Evolutionary conservation across 1,140 invertebrate genomes (phyloP), one percentile per base, ranked within the genome.

Genomic region (Penaeus japonicus): DNA sequence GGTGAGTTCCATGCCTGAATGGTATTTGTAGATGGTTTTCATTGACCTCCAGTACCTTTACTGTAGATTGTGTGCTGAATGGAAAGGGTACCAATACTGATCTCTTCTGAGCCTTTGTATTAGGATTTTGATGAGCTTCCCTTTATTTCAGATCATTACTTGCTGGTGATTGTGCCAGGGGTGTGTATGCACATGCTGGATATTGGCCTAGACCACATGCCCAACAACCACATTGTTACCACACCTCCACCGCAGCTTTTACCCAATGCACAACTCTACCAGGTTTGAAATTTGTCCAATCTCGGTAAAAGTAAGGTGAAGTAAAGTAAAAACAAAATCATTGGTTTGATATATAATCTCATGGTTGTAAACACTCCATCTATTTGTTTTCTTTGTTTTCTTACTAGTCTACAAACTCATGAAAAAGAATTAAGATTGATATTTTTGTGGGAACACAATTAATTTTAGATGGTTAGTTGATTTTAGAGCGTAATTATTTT

Each of bases 151-250:
- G 95, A 95, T 87, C 95, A 96, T 91, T 95, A 96, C 89, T 94
- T 97, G 92, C 92, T 96, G 17, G 96, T 97, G 0, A 95, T 95
- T 90, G 95, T 96, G 22, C 96, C 96, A 65, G 95, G 95, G 90
- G 93, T 96, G 5, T 97, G 96, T 92, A 95, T 95, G 0, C 96
- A 97, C 91, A 92, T 97, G 20, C 92, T 97, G 62, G 96, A 97
- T 92, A 95, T 97, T 87, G 96, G 96, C 24, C 92, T 95, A 5
- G 94, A 94, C 82, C 96, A 97, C 91, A 96, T 96, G 92, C 96
- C 96, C 0, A 95, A 94, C 87, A 96, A 96, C 91, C 96, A 97
- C 90, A 88, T 90, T 30, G 83, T 90, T 35, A 89, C 86, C 95
- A 97, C 87, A 1, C 85, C 89, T 27, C 87, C 89, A 35, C 75